phyloP scores from a whole-genome alignment of 1,140 invertebrate species.

The Chrysoperla carnea region DNA sequence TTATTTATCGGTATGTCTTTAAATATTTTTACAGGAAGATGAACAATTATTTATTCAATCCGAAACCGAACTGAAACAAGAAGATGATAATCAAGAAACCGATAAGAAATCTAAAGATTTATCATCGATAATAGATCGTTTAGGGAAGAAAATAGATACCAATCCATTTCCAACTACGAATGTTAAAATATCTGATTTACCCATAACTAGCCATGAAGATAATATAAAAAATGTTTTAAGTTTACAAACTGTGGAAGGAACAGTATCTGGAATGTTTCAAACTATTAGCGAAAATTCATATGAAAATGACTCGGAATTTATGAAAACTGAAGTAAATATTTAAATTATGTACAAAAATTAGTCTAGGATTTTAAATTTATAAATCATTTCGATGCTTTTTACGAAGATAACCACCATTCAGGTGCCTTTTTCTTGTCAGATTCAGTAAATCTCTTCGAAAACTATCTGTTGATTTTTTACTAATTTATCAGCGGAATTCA shows the following conservation, averaged over 20 bases:
- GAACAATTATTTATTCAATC: not conserved
- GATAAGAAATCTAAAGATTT: not conserved
- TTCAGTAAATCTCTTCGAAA: too few species aligned
- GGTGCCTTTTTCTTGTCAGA: too few species aligned
- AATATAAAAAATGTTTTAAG: not conserved
- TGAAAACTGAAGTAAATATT: constrained; percentile 11
- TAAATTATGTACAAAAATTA: not conserved
- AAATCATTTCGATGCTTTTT: too few species aligned
- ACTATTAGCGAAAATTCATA: constrained; percentile 5
- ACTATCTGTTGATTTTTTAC: too few species aligned
- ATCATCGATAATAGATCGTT: not conserved
- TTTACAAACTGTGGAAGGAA: constrained; percentile 5
- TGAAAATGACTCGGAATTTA: constrained; percentile 6
- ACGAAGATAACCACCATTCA: too few species aligned
- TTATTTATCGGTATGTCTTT: not conserved
- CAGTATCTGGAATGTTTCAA: constrained; percentile 12
- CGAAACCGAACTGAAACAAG: not conserved
- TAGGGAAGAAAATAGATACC: not conserved
- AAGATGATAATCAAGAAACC: not conserved
- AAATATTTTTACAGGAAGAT: not conserved
- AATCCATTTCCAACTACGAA: too few species aligned
- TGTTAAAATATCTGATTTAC: too few species aligned
- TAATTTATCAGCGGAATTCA: too few species aligned
- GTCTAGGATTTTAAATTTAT: too few species aligned
- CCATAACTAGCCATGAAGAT: too few species aligned